Conservation (phyloP, 2,888 invertebrate genomes). For the Rhagonycha fulva region DNA sequence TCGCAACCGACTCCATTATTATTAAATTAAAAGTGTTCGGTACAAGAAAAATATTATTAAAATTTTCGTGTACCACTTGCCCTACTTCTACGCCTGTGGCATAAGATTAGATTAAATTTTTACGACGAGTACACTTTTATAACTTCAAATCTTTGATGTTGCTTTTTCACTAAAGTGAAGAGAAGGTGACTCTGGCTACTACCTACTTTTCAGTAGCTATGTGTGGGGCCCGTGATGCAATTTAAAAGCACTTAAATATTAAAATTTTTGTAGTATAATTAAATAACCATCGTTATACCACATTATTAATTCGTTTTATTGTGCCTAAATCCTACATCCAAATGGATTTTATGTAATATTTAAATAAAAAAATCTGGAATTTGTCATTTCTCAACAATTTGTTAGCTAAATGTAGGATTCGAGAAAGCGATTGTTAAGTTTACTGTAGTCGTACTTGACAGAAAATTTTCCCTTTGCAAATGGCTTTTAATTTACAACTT, state of each 20-base stretch:
- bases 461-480: background rate
- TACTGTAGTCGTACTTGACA: background rate
- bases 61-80: background rate
- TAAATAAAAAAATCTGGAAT: too few species aligned
- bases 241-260: background rate
- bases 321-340: background rate
- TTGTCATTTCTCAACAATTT: background rate
- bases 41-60: background rate
- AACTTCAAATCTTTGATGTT: constrained; percentile 11
- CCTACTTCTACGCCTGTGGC: background rate
- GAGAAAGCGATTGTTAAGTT: background rate
- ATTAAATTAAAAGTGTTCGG: background rate
- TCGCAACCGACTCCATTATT: background rate
- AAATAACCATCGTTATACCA: background rate
- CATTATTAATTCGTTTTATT: background rate
- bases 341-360: background rate
- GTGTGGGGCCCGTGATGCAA: background rate
- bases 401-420: background rate
- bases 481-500: background rate
- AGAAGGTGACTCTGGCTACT: background rate
- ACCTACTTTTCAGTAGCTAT: background rate
- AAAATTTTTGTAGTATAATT: background rate
- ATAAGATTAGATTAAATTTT: background rate
- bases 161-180: constrained; percentile 1
- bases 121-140: constrained; percentile 5